Base-by-base conservation (phyloP, 2,888 invertebrate species). In the Eristalis tenax region DNA sequence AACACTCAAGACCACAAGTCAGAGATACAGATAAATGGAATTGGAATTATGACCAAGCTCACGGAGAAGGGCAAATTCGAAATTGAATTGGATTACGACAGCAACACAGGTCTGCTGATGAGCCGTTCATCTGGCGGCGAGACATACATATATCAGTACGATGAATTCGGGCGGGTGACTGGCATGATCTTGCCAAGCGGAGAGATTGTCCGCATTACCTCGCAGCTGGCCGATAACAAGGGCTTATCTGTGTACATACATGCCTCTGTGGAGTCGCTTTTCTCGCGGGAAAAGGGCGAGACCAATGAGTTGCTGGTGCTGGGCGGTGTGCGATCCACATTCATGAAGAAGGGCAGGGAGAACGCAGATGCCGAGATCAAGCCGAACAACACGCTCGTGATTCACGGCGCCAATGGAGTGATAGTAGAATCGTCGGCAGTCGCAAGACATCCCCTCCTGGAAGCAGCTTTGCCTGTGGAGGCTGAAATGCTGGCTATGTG, bases 1-100 rank as follows among this genome's bases (percentile, higher is more conserved):
- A 98, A 98, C 91, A 97, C 97, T 11, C 98, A 98, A 93, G 98
- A 98, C 91, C 97, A 98, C 92, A 98, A 98, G 93, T 96, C 97
- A 10, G 97, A 97, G 91, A 94, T 99, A 81, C 97, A 97, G 92
- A 98, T 99, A 93, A 98, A 98, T 88, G 98, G 98, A 83, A 97
- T 98, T 90, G 98, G 98, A 59, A 97, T 97, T 91, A 95, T 99
- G 90, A 97, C 98, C 59, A 97, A 96, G 92, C 95, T 98, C 90
- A 95, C 96, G 23, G 97, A 98, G 91, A 97, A 98, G 90, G 98
- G 98, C 80, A 96, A 97, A 89, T 96, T 97, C 32, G 97, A 98
- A 92, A 97, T 98, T 84, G 96, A 97, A 92, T 93, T 99, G 91
- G 97, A 98, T 91, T 99, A 99, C 91, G 97, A 98, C 91, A 96